Evolutionary conservation across 30 jellyfish, hydroid and myxozoan genomes (phyloP), one percentile per base, ranked within the genome.

Genomic region (Pseudorhiza aurosa): DNA sequence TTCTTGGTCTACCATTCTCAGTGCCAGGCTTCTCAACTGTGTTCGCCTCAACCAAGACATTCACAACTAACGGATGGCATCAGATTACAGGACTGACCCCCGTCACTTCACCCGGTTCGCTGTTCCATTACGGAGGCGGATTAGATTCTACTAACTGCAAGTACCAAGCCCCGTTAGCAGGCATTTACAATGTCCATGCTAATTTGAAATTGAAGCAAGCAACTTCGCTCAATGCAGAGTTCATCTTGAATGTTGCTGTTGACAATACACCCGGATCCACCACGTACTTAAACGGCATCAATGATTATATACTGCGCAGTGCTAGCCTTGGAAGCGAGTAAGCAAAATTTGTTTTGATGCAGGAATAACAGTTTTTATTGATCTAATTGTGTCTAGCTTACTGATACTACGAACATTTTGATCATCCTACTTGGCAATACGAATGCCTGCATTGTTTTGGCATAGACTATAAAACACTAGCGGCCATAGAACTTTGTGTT

Each of bases 21-120:
- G 88, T 83, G 18, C 79, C 83, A 12, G 98, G 98, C 42, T 68
- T 91, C 58, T 56, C 96, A 24, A 65, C 96, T 8, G 96, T 91
- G 29, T 72, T 91, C 27, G 17, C 82, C 14, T 58, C 83, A 2
- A 77, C 83, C 6, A 28, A 32, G 47, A 73, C 82, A 2, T 49
- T 44, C 37, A 65, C 88, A 8, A 4, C 77, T 7, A 68, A 53
- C 11, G 95, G 88, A 4, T 90, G 97, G 97, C 53, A 42, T 33
- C 80, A 73, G 49, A 32, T 91, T 46, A 46, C 63, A 37, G 81
- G 82, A 11, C 65, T 95, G 57, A 64, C 51, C 11, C 29, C 58
- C 35, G 39, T 46, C 36, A 21, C 51, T 42, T 22, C 81, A 12
- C 50, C 84, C 32, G 69, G 77, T 18, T 76, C 96, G 1, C 55